Evolutionary conservation across 2,888 invertebrate genomes (phyloP).

Genomic region (Busseola fusca): DNA sequence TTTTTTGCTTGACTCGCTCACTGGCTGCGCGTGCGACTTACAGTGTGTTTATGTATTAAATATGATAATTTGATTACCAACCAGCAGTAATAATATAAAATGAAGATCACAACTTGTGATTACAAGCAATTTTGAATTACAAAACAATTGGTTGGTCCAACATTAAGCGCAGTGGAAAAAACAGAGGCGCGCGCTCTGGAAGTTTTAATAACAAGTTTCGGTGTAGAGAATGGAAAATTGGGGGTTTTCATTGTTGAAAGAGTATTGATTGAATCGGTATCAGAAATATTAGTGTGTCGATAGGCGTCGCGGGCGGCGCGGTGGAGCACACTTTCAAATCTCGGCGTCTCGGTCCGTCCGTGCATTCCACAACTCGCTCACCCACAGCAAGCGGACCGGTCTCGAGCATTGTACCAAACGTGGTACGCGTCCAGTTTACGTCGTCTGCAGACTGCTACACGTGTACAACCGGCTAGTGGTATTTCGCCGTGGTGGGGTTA

Average conservation of each 20-base stretch:
- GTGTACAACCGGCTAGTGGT: slow-evolving; percentile 66
- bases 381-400: slow-evolving; percentile 87
- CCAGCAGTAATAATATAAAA: slow-evolving; percentile 72
- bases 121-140: slow-evolving; percentile 77
- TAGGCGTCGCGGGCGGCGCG: slow-evolving; percentile 65
- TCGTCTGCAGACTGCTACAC: slow-evolving; percentile 69
- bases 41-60: slow-evolving; percentile 69
- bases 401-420: slow-evolving; percentile 85
- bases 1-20: slow-evolving; percentile 58
- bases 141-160: slow-evolving; percentile 71
- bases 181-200: slow-evolving; percentile 62
- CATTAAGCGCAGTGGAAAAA: slow-evolving; percentile 68
- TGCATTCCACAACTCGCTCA: slow-evolving; percentile 88
- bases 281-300: slow-evolving; percentile 74
- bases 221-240: slow-evolving; percentile 45
- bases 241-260: slow-evolving; percentile 59
- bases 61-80: slow-evolving; percentile 79
- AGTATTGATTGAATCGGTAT: slow-evolving; percentile 57
- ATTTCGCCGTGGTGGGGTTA: slow-evolving; percentile 74
- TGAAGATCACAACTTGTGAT: slow-evolving; percentile 72
- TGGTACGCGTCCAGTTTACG: slow-evolving; percentile 76
- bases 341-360: slow-evolving; percentile 81
- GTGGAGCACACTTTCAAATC: slow-evolving; percentile 85
- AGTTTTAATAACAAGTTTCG: slow-evolving; percentile 50
- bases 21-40: slow-evolving; percentile 60